Conservation (phyloP, 2,888 invertebrate species). For the Coelinius sp. region DNA sequence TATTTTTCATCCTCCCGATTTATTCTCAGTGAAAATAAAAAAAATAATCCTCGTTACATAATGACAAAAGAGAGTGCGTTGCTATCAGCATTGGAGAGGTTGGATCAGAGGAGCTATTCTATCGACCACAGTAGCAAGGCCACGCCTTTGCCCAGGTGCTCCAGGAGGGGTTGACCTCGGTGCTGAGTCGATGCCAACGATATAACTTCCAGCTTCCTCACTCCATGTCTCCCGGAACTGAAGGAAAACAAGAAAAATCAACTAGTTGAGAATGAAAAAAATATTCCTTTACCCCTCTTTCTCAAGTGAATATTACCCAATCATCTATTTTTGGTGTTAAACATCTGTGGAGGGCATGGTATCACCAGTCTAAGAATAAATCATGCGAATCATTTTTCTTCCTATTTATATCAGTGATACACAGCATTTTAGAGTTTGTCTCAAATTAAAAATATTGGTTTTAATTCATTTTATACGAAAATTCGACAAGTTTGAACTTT, state of each 20-base stretch:
- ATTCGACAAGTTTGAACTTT: no score
- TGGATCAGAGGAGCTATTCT: constrained; percentile 33
- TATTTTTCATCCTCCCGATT: background rate
- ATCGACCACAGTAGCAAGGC: constrained; percentile 52
- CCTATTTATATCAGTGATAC: background rate
- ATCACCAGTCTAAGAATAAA: background rate
- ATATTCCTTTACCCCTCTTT: background rate
- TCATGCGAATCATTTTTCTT: background rate
- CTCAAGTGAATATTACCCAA: background rate
- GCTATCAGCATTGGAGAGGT: constrained; percentile 13
- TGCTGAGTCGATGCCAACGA: constrained; percentile 29
- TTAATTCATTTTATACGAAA: no score
- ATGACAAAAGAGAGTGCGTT: background rate
- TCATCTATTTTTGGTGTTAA: constrained; percentile 7
- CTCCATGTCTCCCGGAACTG: background rate
- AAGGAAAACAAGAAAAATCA: no score
- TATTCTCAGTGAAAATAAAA: background rate
- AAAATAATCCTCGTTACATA: background rate
- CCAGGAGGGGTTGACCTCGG: constrained; percentile 44
- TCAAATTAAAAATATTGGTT: no score
- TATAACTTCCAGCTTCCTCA: constrained; percentile 19
- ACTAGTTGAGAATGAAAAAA: no score
- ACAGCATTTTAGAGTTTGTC: no score
- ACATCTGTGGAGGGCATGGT: background rate
- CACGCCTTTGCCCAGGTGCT: constrained; percentile 70